These are phyloP conservation scores for Drosophila novamexicana DNA, from an alignment of 1,140 invertebrate genomes.

Conservation along the genomic window DNA sequence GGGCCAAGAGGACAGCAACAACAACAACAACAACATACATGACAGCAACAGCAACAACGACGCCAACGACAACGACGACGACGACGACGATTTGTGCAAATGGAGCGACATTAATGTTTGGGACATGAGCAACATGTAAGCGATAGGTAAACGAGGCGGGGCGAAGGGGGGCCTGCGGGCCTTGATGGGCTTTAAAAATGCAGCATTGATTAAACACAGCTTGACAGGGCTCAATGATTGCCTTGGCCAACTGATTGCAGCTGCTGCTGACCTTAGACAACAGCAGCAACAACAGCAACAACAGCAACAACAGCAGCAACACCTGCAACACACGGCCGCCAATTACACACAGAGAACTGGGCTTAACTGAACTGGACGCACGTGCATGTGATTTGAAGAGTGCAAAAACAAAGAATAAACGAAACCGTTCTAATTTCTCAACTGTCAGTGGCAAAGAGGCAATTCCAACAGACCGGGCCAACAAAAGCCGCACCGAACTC, in stretches of 20 bases:
- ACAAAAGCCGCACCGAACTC: conserved; percentile 45
- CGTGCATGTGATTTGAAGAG: conserved; percentile 77
- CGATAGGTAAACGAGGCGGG: not conserved
- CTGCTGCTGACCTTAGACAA: conserved; percentile 46
- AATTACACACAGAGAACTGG: conserved; percentile 30
- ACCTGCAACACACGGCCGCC: conserved; percentile 37
- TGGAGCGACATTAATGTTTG: conserved; percentile 44
- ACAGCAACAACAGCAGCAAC: conserved; percentile 10
- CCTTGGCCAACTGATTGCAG: conserved; percentile 42
- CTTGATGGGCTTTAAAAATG: conserved; percentile 29
- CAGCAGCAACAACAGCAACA: conserved; percentile 10
- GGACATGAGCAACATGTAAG: conserved; percentile 15
- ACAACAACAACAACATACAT: conserved; percentile 3
- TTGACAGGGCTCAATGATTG: conserved; percentile 25
- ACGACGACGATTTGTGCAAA: conserved; percentile 59
- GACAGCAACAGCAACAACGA: conserved; percentile 8
- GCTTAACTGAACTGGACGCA: conserved; percentile 37
- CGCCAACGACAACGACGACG: conserved; percentile 21
- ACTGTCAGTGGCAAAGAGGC: conserved; percentile 74
- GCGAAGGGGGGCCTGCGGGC: too few species aligned
- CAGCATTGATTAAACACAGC: conserved; percentile 53
- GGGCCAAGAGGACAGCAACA: conserved; percentile 25
- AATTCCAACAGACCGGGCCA: conserved; percentile 24
- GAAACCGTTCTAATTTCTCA: conserved; percentile 80
- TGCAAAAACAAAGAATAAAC: conserved; percentile 46